Evolutionary conservation across 2,888 invertebrate species (phyloP).

Genomic region (Philopedon plagiatum): DNA sequence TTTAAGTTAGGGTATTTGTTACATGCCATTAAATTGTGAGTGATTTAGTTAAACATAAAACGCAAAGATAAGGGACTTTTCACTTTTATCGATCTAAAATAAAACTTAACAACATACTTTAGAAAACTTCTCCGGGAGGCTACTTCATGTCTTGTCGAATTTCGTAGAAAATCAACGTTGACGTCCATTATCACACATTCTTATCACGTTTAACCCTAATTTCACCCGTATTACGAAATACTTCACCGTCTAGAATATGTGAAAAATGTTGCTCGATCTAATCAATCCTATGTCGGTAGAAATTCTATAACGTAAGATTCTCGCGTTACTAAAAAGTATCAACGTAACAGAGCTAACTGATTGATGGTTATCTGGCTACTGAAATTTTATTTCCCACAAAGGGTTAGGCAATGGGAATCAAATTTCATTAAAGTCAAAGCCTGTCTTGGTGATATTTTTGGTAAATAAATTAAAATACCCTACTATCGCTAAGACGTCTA

Average conservation of each 20-base stretch:
- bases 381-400: conserved; percentile 45
- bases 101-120: conserved; percentile 6
- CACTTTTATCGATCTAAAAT: neutral
- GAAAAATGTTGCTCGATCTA: conserved; percentile 30
- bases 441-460: neutral
- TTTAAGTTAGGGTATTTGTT: too few species aligned
- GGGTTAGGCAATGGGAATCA: conserved; percentile 29
- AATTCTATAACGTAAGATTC: conserved; percentile 31
- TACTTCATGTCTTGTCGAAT: neutral
- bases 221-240: conserved; percentile 30
- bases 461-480: too few species aligned
- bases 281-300: conserved; percentile 12
- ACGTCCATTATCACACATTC: conserved; percentile 7
- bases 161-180: conserved; percentile 1
- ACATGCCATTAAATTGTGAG: too few species aligned
- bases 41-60: too few species aligned
- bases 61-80: too few species aligned
- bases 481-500: too few species aligned
- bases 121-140: neutral
- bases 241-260: conserved; percentile 23
- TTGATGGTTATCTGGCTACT: conserved; percentile 46
- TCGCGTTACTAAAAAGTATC: conserved; percentile 42
- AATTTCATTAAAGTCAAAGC: conserved; percentile 34
- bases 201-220: conserved; percentile 32
- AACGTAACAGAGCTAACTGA: conserved; percentile 29